These are phyloP conservation scores for Heliconius eleuchia DNA, from an alignment of 1,140 invertebrate genomes.

Conservation along the genomic window DNA sequence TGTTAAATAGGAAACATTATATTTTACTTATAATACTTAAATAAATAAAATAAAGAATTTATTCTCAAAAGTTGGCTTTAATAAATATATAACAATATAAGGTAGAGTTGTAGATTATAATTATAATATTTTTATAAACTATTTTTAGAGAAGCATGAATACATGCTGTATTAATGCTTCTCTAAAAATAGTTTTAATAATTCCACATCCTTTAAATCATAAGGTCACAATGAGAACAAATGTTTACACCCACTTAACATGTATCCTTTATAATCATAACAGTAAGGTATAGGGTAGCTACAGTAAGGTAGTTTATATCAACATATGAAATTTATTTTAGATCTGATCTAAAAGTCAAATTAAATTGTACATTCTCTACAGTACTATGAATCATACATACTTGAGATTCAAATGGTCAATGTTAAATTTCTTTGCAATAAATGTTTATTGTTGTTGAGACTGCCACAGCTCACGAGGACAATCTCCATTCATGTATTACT, in stretches of 20 bases:
- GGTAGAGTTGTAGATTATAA: neutral
- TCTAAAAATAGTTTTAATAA: conserved; percentile 3
- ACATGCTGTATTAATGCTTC: neutral
- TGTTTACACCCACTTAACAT: conserved; percentile 1
- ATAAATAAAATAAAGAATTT: neutral
- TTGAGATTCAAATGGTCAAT: neutral
- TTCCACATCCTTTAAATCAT: neutral
- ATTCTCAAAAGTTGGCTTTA: neutral
- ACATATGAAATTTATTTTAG: neutral
- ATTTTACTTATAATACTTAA: neutral
- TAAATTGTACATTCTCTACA: neutral
- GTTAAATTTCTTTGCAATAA: neutral
- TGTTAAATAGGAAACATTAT: neutral
- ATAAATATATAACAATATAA: too few species aligned
- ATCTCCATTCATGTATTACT: too few species aligned
- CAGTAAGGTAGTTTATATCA: neutral
- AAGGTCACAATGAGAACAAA: conserved; percentile 8
- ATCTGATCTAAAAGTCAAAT: neutral
- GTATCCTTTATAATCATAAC: neutral
- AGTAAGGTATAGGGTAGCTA: neutral
- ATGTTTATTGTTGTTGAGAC: neutral
- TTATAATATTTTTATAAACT: neutral
- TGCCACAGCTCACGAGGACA: neutral
- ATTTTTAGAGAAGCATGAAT: too few species aligned
- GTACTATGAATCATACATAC: neutral